Conservation (phyloP, 1,140 invertebrate genomes). For the Drosophila obscura region DNA sequence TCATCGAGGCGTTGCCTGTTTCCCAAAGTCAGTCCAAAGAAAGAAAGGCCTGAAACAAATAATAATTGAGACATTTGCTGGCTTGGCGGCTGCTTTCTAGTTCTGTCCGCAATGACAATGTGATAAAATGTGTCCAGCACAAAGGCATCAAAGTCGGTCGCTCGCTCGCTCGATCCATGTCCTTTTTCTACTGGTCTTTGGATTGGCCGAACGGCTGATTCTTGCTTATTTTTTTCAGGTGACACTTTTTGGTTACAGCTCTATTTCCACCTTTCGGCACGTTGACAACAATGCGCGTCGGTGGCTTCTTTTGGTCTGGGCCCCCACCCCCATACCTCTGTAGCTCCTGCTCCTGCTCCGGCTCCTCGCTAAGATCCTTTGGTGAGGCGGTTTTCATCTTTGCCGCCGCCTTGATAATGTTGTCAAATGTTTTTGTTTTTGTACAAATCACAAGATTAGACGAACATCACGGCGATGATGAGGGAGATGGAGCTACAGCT, state of each 20-base stretch:
- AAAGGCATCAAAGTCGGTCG: conserved; percentile 65
- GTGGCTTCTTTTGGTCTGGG: conserved; percentile 29
- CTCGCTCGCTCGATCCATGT: conserved; percentile 28
- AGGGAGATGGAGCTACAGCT: conserved; percentile 21
- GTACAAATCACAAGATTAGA: conserved; percentile 65
- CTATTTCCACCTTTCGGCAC: conserved; percentile 71
- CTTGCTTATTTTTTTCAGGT: conserved; percentile 59
- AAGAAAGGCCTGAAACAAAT: conserved; percentile 35
- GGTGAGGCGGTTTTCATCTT: conserved; percentile 68
- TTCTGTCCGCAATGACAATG: conserved; percentile 64
- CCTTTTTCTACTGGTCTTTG: conserved; percentile 17
- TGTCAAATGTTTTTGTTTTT: conserved; percentile 55
- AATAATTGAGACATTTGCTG: conserved; percentile 72
- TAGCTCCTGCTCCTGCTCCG: conserved; percentile 1
- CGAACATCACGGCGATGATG: conserved; percentile 55
- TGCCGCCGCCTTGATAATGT: conserved; percentile 63
- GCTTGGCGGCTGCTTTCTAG: conserved; percentile 48
- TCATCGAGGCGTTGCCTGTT: conserved; percentile 53
- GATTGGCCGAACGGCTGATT: conserved; percentile 5
- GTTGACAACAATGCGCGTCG: conserved; percentile 61
- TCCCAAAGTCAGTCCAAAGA: conserved; percentile 34
- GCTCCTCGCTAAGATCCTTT: conserved; percentile 29
- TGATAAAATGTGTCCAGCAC: conserved; percentile 70
- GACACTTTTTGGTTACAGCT: conserved; percentile 58
- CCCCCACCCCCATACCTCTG: conserved; percentile 8